phyloP scores from a whole-genome alignment of 2,888 invertebrate species.

The Meiosimyza decipiens region DNA sequence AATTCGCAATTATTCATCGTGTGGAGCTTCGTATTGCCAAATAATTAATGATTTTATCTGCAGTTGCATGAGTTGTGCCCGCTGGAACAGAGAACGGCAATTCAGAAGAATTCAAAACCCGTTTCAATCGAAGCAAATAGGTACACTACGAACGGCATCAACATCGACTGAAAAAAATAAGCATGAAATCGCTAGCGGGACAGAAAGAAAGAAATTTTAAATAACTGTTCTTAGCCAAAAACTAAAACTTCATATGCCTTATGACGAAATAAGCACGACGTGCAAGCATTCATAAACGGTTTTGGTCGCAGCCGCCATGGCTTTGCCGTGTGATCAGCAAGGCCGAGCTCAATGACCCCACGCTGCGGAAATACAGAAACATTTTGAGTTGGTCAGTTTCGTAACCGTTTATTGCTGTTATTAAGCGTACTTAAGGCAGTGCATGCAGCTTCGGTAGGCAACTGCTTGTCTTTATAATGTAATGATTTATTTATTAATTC shows the following conservation, averaged over 20 bases:
- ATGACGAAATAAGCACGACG: conserved; percentile 19
- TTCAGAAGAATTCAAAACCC: neutral
- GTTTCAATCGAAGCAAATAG: neutral
- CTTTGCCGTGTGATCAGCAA: conserved; percentile 18
- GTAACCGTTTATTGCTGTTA: conserved; percentile 16
- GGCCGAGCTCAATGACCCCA: conserved; percentile 45
- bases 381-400: conserved; percentile 36
- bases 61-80: too few species aligned
- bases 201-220: conserved; percentile 7
- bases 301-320: neutral
- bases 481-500: too few species aligned
- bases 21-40: too few species aligned
- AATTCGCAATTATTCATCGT: too few species aligned
- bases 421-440: too few species aligned
- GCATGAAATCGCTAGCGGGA: neutral
- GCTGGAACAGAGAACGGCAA: neutral
- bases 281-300: conserved; percentile 10
- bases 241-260: conserved; percentile 31
- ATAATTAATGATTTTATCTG: too few species aligned
- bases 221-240: conserved; percentile 41
- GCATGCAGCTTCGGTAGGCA: too few species aligned
- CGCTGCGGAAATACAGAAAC: conserved; percentile 8
- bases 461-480: too few species aligned
- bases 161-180: neutral
- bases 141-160: neutral